Conservation (phyloP, 2,888 invertebrate genomes). For the Cyrtodaria siliqua region DNA sequence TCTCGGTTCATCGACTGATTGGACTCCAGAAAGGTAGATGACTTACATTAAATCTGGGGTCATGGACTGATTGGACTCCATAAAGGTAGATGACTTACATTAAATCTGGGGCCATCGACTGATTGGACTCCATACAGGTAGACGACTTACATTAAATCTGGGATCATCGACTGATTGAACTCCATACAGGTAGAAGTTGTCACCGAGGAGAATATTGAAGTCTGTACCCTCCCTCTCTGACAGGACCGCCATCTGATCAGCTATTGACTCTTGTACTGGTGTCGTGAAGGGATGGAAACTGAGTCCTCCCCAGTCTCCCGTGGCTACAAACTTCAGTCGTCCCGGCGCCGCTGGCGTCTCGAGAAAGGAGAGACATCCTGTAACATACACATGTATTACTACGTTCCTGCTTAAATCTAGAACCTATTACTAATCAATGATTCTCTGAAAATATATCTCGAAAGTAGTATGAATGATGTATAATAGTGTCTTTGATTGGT, state of each 20-base stretch:
- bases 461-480: too few relatives aligned
- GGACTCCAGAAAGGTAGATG: conserved; percentile 85
- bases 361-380: too few relatives aligned
- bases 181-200: conserved; percentile 87
- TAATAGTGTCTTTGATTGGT: too few relatives aligned
- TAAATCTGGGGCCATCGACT: conserved; percentile 86
- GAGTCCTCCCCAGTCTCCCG: conserved; percentile 86
- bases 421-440: too few relatives aligned
- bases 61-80: conserved; percentile 85
- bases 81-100: conserved; percentile 86
- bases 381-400: too few relatives aligned
- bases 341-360: too few relatives aligned
- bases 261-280: conserved; percentile 84
- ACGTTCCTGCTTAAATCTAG: too few relatives aligned
- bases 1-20: too few relatives aligned
- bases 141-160: conserved; percentile 85
- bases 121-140: conserved; percentile 68
- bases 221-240: conserved; percentile 78
- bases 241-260: conserved; percentile 83
- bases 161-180: conserved; percentile 85
- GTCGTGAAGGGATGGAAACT: conserved; percentile 84
- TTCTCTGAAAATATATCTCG: too few relatives aligned
- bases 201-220: conserved; percentile 86
- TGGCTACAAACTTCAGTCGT: conserved; percentile 70
- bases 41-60: conserved; percentile 86